Conservation (phyloP, 2,888 invertebrate genomes). For the Dolichomitus sp. region DNA sequence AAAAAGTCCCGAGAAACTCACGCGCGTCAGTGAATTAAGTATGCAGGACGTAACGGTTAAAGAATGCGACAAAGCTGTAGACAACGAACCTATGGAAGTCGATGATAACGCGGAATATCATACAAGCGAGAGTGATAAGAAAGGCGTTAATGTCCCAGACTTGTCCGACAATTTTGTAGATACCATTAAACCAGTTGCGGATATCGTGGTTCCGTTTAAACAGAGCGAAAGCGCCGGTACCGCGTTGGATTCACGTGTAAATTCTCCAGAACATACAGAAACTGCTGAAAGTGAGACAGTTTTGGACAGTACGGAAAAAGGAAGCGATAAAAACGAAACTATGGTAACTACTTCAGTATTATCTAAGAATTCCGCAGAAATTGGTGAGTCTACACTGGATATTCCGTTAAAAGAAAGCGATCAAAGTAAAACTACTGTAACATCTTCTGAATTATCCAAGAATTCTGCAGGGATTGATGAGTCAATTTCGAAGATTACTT, state of each 20-base stretch:
- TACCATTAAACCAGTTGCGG: not conserved
- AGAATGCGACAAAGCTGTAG: not conserved
- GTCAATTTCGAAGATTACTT: conserved; percentile 1
- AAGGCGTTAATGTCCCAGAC: not conserved
- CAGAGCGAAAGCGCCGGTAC: not conserved
- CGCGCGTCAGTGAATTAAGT: not conserved
- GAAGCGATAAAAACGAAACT: not conserved
- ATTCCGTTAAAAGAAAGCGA: not conserved
- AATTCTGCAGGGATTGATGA: conserved; percentile 23
- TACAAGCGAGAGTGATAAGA: not conserved
- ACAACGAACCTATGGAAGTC: conserved; percentile 56
- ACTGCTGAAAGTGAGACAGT: not conserved
- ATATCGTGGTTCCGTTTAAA: not conserved
- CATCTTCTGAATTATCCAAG: not conserved
- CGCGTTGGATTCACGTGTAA: not conserved
- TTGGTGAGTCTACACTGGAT: not conserved
- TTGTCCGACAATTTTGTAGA: not conserved
- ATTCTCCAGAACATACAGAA: not conserved
- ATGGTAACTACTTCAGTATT: not conserved
- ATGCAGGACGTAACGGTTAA: not conserved
- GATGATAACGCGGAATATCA: conserved; percentile 31
- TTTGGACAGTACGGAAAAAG: not conserved
- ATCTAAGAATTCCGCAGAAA: conserved; percentile 3
- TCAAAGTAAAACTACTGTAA: not conserved
- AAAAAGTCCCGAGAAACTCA: not conserved